Percentiles rank a stretch among this genome's conserved stretches.
Evolutionary conservation across 2,888 invertebrate genomes (phyloP).

Genomic region (Tridacna gigas): DNA sequence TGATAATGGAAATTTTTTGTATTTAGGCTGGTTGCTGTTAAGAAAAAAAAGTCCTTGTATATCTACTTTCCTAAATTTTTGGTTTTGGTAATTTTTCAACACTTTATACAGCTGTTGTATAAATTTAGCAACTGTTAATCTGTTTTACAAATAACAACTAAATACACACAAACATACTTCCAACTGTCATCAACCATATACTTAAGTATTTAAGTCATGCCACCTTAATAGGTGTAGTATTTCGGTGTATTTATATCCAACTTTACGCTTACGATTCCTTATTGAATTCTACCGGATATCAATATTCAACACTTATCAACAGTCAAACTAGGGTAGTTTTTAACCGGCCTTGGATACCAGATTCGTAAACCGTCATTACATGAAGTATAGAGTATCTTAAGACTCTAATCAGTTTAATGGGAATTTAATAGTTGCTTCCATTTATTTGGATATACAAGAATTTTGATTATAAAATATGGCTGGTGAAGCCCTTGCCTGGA

Average conservation of each 20-base stretch:
- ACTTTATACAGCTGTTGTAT: slow-evolving; percentile 4
- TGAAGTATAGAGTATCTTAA: slow-evolving; percentile 22
- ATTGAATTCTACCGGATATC: slow-evolving; percentile 58
- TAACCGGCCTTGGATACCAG: slow-evolving; percentile 58
- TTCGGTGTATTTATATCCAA: slow-evolving; percentile 33
- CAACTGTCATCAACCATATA: neutral
- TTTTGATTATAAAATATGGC: slow-evolving; percentile 37
- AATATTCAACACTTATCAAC: slow-evolving; percentile 62
- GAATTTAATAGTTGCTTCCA: slow-evolving; percentile 54
- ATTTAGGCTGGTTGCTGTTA: too few species aligned
- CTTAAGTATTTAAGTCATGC: slow-evolving; percentile 5
- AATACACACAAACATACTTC: slow-evolving; percentile 34
- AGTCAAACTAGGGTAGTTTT: slow-evolving; percentile 24
- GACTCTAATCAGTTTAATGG: slow-evolving; percentile 41
- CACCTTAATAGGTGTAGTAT: slow-evolving; percentile 30
- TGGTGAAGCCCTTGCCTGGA: slow-evolving; percentile 42
- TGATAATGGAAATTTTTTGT: too few species aligned
- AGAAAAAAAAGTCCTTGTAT: too few species aligned
- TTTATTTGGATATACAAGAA: slow-evolving; percentile 32
- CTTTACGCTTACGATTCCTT: slow-evolving; percentile 57
- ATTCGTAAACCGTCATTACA: slow-evolving; percentile 25
- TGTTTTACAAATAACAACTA: slow-evolving; percentile 53
- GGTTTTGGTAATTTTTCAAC: neutral
- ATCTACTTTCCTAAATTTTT: neutral
- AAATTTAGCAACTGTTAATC: slow-evolving; percentile 25